Evolutionary conservation across 2,888 invertebrate species (phyloP).

Genomic region (Chrysotoxum bicinctum): DNA sequence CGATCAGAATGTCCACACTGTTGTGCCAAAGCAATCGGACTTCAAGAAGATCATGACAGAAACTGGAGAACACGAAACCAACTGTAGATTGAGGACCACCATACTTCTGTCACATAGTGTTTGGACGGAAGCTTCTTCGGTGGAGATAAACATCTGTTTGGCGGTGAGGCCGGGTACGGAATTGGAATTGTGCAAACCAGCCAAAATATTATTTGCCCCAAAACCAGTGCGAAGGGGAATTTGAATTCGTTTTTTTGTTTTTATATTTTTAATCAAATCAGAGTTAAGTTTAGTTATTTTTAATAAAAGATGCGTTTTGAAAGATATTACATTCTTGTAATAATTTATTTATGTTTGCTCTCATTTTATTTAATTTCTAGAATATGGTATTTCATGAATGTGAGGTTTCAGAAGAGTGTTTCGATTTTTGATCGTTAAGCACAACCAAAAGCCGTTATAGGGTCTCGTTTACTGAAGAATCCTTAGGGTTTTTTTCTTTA

Average conservation of each 20-base stretch:
- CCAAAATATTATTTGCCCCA: constrained; percentile 92
- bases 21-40: constrained; percentile 90
- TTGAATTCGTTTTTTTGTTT: constrained; percentile 77
- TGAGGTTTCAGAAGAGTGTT: not conserved
- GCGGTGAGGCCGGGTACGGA: constrained; percentile 86
- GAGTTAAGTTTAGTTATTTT: not conserved
- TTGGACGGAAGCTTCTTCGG: constrained; percentile 95
- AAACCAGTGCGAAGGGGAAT: constrained; percentile 93
- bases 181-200: constrained; percentile 92
- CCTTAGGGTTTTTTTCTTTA: not conserved
- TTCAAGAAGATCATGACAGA: constrained; percentile 86
- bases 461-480: not conserved
- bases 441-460: not conserved
- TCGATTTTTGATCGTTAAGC: not conserved
- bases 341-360: not conserved
- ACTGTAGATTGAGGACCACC: constrained; percentile 89
- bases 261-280: not conserved
- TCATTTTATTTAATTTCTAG: not conserved
- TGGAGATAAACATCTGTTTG: constrained; percentile 92
- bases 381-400: not conserved
- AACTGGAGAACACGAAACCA: constrained; percentile 83
- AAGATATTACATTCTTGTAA: not conserved
- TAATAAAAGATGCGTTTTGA: not conserved
- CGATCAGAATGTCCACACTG: constrained; percentile 92
- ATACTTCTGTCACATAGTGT: constrained; percentile 92